These are phyloP conservation scores for Sarcophaga caerulescens DNA, from an alignment of 2,888 invertebrate species.

Conservation along the genomic window DNA sequence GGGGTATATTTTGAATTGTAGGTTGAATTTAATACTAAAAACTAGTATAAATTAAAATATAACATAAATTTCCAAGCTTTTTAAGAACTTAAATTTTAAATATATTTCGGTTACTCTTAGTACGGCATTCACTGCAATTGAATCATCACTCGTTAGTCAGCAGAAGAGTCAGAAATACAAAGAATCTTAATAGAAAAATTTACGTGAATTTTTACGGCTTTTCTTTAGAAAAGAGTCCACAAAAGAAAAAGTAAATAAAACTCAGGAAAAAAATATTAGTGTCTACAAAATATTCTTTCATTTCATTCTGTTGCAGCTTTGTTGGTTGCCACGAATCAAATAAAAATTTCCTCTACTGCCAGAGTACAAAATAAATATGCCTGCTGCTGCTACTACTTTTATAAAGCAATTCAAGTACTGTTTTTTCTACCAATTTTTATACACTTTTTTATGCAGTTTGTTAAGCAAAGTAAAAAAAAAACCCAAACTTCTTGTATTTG, in stretches of 20 bases:
- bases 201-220: not conserved
- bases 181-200: not conserved
- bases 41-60: too few species aligned
- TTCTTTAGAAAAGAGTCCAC: not conserved
- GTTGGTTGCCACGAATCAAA: not conserved
- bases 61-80: too few species aligned
- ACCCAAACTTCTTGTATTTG: not conserved
- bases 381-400: not conserved
- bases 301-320: not conserved
- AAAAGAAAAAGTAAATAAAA: not conserved
- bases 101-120: slow-evolving; percentile 15
- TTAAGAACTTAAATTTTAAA: slow-evolving; percentile 36
- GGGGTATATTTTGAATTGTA: too few species aligned
- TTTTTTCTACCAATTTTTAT: not conserved
- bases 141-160: too few species aligned
- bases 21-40: too few species aligned
- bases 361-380: slow-evolving; percentile 5
- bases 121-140: too few species aligned
- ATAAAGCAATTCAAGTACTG: not conserved
- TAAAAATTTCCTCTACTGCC: not conserved
- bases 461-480: not conserved
- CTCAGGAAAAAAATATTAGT: not conserved
- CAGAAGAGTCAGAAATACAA: not conserved
- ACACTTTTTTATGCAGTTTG: not conserved
- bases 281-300: slow-evolving; percentile 22